Base-by-base conservation (phyloP, 1,140 invertebrate species). In the Zaprionus vittiger region DNA sequence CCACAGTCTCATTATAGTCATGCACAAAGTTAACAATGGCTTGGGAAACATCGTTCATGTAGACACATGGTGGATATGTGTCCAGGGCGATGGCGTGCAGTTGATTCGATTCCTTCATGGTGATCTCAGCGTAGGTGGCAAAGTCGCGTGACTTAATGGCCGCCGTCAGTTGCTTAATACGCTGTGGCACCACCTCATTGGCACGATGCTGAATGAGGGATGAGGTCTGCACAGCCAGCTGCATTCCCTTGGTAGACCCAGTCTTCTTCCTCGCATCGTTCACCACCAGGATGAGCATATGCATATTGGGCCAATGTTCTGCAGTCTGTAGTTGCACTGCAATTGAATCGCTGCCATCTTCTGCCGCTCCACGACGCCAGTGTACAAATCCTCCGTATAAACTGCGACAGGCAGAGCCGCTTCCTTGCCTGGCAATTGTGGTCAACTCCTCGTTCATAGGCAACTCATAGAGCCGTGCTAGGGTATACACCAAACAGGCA, bases 101-200 rank as follows among this genome's bases (percentile, higher is more conserved):
- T 93, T 99, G 97, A 95, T 99, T 99, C 61, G 98, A 99, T 89
- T 99, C 99, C 93, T 96, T 96, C 97, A 99, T 99, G 17, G 98
- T 99, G 9, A 99, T 94, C 93, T 97, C 95, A 31, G 97, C 98
- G 95, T 99, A 99, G 59, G 93, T 95, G 41, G 95, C 77, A 93
- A 99, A 99, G 94, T 99, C 94, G 91, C 94, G 96, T 0, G 95
- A 83, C 34, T 94, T 63, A 61, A 99, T 99, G 9, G 98, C 97
- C 85, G 95, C 66, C 7, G 20, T 75, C 0, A 92, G 38, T 22
- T 77, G 59, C 5, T 95, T 90, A 1, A 96, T 95, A 89, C 96
- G 94, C 77, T 95, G 93, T 2, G 97, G 97, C 1, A 99, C 96
- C 86, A 96, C 93, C 60, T 95, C 83, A 63, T 95, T 87, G 12